A percentile compares a stretch with the other conserved stretches of the same genome.
These are phyloP conservation scores for Phrynocephalus guinanensis DNA, from an alignment of 2,797 vertebrate species.

Conservation along the genomic window DNA sequence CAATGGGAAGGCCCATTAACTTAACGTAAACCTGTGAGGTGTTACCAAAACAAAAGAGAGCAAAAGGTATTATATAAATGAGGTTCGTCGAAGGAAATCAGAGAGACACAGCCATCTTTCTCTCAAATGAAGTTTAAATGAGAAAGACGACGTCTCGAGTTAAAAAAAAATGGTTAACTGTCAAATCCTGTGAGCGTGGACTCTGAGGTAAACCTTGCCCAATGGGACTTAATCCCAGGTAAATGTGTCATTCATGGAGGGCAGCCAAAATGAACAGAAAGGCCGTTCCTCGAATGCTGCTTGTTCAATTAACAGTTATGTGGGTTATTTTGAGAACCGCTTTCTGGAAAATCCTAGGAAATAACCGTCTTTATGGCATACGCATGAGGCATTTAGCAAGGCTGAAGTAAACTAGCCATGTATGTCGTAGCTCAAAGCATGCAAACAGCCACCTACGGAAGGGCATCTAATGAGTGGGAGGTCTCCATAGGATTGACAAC, in stretches of 20 bases:
- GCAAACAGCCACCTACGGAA: too few species aligned
- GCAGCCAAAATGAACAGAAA: background rate
- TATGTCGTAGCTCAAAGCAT: too few species aligned
- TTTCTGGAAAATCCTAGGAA: background rate
- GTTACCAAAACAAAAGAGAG: conserved; percentile 52
- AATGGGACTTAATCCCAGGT: background rate
- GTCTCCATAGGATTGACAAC: too few species aligned
- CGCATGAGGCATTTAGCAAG: too few species aligned
- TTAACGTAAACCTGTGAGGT: conserved; percentile 62
- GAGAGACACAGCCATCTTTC: conserved; percentile 33
- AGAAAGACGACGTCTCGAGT: conserved; percentile 35
- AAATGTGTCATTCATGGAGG: background rate
- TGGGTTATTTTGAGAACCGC: conserved; percentile 13
- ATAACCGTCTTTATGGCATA: background rate
- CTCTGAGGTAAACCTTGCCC: background rate
- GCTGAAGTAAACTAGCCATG: too few species aligned
- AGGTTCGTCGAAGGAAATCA: conserved; percentile 33
- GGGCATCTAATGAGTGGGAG: too few species aligned
- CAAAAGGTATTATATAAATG: conserved; percentile 40
- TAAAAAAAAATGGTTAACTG: conserved; percentile 8
- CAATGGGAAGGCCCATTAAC: conserved; percentile 47
- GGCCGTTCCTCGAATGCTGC: conserved; percentile 2
- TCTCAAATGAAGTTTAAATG: conserved; percentile 24
- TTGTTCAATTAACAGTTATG: background rate
- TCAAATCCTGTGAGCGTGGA: background rate